These are phyloP conservation scores for Tinea semifulvella DNA, from an alignment of 2,888 invertebrate species.

Conservation along the genomic window DNA sequence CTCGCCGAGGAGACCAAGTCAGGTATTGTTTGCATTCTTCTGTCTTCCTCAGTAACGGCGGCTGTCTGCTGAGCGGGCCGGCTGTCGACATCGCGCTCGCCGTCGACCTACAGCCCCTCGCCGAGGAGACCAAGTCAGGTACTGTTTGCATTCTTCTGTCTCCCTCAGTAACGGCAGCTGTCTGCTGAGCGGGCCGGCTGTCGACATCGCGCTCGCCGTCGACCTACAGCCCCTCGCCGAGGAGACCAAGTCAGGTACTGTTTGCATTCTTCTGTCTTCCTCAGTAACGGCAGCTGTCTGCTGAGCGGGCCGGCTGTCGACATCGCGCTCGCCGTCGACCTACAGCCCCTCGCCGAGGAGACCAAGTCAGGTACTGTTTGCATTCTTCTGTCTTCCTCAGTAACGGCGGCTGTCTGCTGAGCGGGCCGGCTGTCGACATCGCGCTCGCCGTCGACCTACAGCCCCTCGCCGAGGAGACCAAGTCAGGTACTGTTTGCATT, in stretches of 20 bases:
- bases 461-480: slow-evolving; percentile 73
- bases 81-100: slow-evolving; percentile 66
- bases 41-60: too few relatives aligned
- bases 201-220: slow-evolving; percentile 67
- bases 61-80: slow-evolving; percentile 59
- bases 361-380: too few relatives aligned
- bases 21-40: too few relatives aligned
- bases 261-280: too few relatives aligned
- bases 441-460: slow-evolving; percentile 72
- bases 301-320: slow-evolving; percentile 63
- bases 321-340: slow-evolving; percentile 67
- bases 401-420: slow-evolving; percentile 62
- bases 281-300: slow-evolving; percentile 63
- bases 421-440: slow-evolving; percentile 61
- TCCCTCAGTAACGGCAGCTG: slow-evolving; percentile 66
- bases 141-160: too few relatives aligned
- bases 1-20: slow-evolving; percentile 72
- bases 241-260: slow-evolving; percentile 65
- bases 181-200: slow-evolving; percentile 59
- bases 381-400: too few relatives aligned
- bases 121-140: slow-evolving; percentile 71
- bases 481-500: too few relatives aligned
- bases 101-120: slow-evolving; percentile 73
- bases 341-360: slow-evolving; percentile 77
- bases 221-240: slow-evolving; percentile 75